Base-by-base conservation (phyloP, 2,888 invertebrate species). In the Cheilosia grossa region DNA sequence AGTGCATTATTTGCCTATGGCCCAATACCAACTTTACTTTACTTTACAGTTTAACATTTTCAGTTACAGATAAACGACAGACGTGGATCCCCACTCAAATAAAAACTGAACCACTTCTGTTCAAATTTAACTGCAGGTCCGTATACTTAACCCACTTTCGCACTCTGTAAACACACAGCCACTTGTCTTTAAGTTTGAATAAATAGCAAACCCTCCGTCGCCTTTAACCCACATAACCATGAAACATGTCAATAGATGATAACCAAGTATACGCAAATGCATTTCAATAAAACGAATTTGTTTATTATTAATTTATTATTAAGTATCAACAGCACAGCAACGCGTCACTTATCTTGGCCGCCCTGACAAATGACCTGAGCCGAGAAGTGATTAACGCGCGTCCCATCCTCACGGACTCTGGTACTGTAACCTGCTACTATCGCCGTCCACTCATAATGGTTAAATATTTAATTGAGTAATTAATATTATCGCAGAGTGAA, bases 391-490 rank as follows among this genome's bases (percentile, higher is more conserved):
- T 78, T 78, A 78, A 64, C 58, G 37, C 56, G 33, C 56, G 40
- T 30, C 44, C 49, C 47, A 58, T 63, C 51, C 56, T 40, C 58
- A 9, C 9, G 19, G 10, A 47, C 10, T 19, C 66, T 10, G n/a
- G 17, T 1, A n/a, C 3, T 19, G 42, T 75, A 70, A 82, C 81
- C 51, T 81, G 69, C 42, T 64, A 53, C 79, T 69, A 74, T 78
- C 49, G 49, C 37, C 37, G 1, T 37, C 4, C 13, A 10, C 51
- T 78, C 78, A 73, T 78, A 67, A 72, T 69, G 51, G 58, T 74
- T 69, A 74, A 74, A 69, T 69, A 83, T 83, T 83, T 74, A 79
- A 79, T 75, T 80, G 70, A 80, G 70, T 80, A 75, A 85, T 85
- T 75, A 80, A 80, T 72, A 75, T 75, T 75, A 85, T 85, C 83